Percentiles rank a stretch among this genome's conserved stretches.
phyloP scores from a whole-genome alignment of 2,888 invertebrate species.

The Thysanoteuthis rhombus region DNA sequence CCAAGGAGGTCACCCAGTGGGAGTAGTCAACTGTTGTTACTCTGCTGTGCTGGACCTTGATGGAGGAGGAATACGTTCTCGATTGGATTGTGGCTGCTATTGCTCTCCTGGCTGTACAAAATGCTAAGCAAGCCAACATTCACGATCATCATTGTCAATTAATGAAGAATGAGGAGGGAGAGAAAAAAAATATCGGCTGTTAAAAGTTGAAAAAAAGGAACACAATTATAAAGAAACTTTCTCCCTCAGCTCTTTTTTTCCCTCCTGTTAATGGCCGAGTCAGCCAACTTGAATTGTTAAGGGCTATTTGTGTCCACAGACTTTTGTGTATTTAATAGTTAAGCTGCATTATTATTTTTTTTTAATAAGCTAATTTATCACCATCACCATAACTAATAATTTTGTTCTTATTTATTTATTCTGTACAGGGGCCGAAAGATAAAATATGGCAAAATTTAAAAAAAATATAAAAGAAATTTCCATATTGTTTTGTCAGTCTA shows the following conservation, averaged over 20 bases:
- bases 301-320: background rate
- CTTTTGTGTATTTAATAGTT: background rate
- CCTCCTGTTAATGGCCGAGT: background rate
- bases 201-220: too few relatives aligned
- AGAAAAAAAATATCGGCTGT: background rate
- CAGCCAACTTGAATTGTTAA: background rate
- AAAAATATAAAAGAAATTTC: too few relatives aligned
- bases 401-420: background rate
- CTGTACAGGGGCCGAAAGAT: background rate
- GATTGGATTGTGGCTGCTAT: background rate
- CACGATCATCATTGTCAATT: background rate
- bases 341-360: background rate
- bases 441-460: background rate
- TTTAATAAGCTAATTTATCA: background rate
- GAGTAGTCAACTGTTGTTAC: background rate
- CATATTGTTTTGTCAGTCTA: background rate
- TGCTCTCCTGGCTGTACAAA: background rate
- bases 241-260: background rate
- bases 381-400: conserved; percentile 12
- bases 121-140: background rate
- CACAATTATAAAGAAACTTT: background rate
- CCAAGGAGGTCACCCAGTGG: background rate
- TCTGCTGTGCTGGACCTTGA: background rate
- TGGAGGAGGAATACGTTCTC: background rate
- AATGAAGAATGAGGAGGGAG: background rate